These are phyloP conservation scores for Drosophila percnosoma DNA, from an alignment of 2,888 invertebrate species.

Conservation along the genomic window DNA sequence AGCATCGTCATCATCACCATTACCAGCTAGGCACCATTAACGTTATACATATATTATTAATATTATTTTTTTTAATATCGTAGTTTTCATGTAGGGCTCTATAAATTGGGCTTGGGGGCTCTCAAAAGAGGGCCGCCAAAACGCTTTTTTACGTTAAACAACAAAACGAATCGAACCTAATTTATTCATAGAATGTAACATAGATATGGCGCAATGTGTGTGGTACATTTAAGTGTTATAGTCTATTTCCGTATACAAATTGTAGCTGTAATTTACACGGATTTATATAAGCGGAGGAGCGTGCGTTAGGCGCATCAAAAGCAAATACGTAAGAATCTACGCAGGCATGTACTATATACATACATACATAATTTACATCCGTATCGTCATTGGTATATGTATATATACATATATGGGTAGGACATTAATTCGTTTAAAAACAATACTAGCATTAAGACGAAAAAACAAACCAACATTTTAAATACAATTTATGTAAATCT, in stretches of 20 bases:
- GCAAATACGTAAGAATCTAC: conserved; percentile 70
- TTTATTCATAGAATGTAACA: conserved; percentile 73
- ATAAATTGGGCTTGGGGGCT: conserved; percentile 40
- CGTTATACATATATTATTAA: conserved; percentile 41
- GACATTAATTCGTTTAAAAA: conserved; percentile 53
- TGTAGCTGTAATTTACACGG: conserved; percentile 65
- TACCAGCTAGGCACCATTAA: conserved; percentile 62
- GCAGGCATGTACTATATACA: conserved; percentile 55
- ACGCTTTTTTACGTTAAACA: conserved; percentile 68
- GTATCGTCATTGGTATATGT: conserved; percentile 24
- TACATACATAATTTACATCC: conserved; percentile 30
- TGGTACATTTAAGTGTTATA: conserved; percentile 73
- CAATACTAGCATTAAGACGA: conserved; percentile 54
- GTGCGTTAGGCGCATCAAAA: conserved; percentile 40
- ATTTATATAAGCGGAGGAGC: conserved; percentile 54
- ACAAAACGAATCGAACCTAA: conserved; percentile 66
- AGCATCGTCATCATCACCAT: conserved; percentile 58
- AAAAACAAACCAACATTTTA: conserved; percentile 45
- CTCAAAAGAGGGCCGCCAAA: conserved; percentile 35
- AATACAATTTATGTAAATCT: conserved; percentile 69
- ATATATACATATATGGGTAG: conserved; percentile 38
- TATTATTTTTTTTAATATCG: conserved; percentile 48
- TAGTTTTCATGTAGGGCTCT: conserved; percentile 51
- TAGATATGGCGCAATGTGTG: conserved; percentile 58
- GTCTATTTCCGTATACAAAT: conserved; percentile 70